Base-by-base conservation (phyloP, 2,113 vertebrate species). In the Meleagris gallopavo region DNA sequence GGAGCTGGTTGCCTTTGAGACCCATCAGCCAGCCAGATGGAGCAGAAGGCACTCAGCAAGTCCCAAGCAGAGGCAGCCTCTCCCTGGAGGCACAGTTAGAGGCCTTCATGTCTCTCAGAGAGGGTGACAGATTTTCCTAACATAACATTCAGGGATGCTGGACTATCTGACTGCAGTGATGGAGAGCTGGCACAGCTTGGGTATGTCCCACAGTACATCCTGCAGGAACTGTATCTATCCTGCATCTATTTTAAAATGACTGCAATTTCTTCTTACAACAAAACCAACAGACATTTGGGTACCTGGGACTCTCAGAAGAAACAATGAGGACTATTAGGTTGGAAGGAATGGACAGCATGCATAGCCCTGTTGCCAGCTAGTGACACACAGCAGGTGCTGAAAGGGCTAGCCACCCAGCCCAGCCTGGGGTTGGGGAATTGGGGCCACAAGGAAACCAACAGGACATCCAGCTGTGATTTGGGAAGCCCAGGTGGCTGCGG, bases 121-220 rank as follows among this genome's bases (percentile, higher is more conserved):
- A 78, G 66, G 52, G 57, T 82, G 57, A 75, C 24, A 84, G 70
- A 22, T 17, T 58, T 77, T 61, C 46, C 50, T 6, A 4, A 34
- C 7, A 11, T 30, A 7, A 7, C 4, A 34, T 30, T 71, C 58
- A 43, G 46, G 38, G n/a, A 74, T 0, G 0, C 29, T 60, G 32
- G 73, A 30, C 11, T 43, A 65, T 46, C 15, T 54, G 34, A 79
- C 22, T 71, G 43, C 24, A 66, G 22, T 4, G n/a, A 83, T 65
- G 4, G 5, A 2, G 6, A 58, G 16, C 0, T 13, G 57, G 60
- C 45, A 14, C 9, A 80, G 55, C 50, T 55, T 62, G 54, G 82
- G 36, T 11, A 4, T 21, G 13, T 61, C 36, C 25, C 40, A 27
- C 43, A 80, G 69, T n/a, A 66, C 10, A 27, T 58, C 48, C 65